These are phyloP conservation scores for Ophthalmolycus amberensis DNA, from an alignment of 2,113 vertebrate species.

Conservation along the genomic window DNA sequence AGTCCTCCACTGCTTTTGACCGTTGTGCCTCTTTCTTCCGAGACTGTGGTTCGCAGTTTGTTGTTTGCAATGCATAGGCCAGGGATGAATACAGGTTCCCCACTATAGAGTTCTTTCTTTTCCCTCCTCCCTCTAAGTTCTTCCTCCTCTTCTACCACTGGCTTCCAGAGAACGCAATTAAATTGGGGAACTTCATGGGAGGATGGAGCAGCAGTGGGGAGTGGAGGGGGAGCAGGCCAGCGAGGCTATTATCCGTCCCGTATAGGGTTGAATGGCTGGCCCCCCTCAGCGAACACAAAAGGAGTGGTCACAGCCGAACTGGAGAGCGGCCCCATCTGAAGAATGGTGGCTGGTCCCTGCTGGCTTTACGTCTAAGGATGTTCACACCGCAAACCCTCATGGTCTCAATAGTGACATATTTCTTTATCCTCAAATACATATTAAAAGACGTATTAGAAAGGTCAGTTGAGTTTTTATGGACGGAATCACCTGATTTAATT, in stretches of 20 bases:
- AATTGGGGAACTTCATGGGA: slow-evolving; percentile 75
- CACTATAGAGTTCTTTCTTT: slow-evolving; percentile 66
- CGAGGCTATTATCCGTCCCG: slow-evolving; percentile 79
- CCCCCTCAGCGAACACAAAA: slow-evolving; percentile 76
- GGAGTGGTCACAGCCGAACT: slow-evolving; percentile 73
- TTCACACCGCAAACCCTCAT: slow-evolving; percentile 43
- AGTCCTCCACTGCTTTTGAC: slow-evolving; percentile 85
- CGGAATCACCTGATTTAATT: neutral
- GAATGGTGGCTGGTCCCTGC: slow-evolving; percentile 60
- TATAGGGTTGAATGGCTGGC: slow-evolving; percentile 74
- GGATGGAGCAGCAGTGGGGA: slow-evolving; percentile 54
- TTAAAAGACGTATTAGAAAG: slow-evolving; percentile 1
- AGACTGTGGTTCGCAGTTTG: slow-evolving; percentile 76
- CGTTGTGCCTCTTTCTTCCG: slow-evolving; percentile 78
- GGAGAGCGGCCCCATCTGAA: slow-evolving; percentile 73
- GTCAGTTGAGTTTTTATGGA: neutral
- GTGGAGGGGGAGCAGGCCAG: slow-evolving; percentile 61
- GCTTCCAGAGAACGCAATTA: slow-evolving; percentile 78
- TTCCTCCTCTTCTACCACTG: slow-evolving; percentile 70
- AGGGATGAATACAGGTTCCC: slow-evolving; percentile 79
- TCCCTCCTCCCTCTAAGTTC: slow-evolving; percentile 63
- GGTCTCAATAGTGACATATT: slow-evolving; percentile 37
- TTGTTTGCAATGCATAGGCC: slow-evolving; percentile 83
- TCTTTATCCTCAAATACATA: slow-evolving; percentile 11
- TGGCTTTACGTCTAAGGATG: slow-evolving; percentile 48